Conservation (phyloP, 1,140 invertebrate genomes). For the Formica exsecta region DNA sequence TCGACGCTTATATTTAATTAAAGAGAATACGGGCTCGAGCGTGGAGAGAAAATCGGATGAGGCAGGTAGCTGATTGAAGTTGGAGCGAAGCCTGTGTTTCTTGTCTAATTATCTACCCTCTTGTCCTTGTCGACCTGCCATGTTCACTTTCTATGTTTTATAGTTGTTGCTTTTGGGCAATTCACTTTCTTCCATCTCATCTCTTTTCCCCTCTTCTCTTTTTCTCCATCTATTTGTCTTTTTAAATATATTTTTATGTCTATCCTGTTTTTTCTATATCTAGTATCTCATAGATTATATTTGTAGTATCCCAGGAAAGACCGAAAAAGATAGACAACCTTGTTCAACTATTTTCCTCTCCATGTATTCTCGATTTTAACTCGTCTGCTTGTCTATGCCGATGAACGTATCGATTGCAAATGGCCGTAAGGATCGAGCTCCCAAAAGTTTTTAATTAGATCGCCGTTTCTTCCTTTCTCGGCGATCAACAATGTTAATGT, state of each 20-base stretch:
- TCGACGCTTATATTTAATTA: constrained; percentile 83
- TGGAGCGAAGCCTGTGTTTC: constrained; percentile 75
- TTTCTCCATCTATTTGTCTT: constrained; percentile 34
- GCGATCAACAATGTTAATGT: constrained; percentile 60
- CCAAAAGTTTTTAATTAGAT: constrained; percentile 78
- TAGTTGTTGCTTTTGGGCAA: constrained; percentile 27
- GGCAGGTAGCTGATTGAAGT: constrained; percentile 7
- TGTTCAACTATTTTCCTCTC: background rate
- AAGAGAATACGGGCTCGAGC: constrained; percentile 76
- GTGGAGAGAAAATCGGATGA: constrained; percentile 56
- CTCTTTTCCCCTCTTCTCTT: background rate
- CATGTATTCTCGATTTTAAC: constrained; percentile 3
- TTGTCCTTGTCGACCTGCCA: constrained; percentile 67
- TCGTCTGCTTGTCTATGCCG: background rate
- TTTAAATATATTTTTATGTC: background rate
- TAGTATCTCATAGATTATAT: background rate
- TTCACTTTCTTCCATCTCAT: constrained; percentile 31
- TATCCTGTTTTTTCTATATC: background rate
- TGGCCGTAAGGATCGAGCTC: background rate
- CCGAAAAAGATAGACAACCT: background rate
- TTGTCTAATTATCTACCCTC: constrained; percentile 83
- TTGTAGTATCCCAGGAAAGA: constrained; percentile 4
- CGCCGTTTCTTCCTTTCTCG: constrained; percentile 38
- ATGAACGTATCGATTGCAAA: constrained; percentile 21
- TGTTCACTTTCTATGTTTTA: constrained; percentile 70